phyloP scores from a whole-genome alignment of 2,888 invertebrate genomes.

The Glaucopsyche alexis region DNA sequence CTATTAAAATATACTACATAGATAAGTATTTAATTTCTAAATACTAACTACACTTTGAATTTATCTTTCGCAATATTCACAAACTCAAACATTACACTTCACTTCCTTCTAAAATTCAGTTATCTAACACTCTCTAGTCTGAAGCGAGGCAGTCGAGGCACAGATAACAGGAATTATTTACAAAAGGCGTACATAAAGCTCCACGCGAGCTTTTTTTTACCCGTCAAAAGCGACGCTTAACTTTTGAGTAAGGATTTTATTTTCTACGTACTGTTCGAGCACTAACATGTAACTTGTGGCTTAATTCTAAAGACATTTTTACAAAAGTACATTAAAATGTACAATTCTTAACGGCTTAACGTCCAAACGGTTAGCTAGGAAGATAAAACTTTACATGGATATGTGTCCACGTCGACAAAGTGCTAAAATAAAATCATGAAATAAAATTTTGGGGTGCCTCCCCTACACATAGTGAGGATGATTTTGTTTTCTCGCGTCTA shows the following conservation, averaged over 20 bases:
- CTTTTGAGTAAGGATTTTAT: slow-evolving; percentile 10
- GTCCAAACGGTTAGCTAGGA: no score
- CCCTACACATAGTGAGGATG: no score
- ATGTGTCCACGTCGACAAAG: no score
- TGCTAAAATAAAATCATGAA: no score
- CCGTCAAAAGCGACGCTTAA: neutral
- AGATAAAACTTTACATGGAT: no score
- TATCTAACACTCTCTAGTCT: neutral
- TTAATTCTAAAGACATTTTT: neutral
- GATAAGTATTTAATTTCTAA: no score
- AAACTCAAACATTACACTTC: neutral
- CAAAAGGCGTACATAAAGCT: slow-evolving; percentile 6
- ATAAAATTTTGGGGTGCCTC: no score
- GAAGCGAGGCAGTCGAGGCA: neutral
- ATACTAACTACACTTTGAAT: no score
- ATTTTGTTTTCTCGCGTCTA: no score
- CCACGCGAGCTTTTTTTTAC: neutral
- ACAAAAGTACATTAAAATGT: neutral
- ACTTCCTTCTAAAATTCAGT: neutral
- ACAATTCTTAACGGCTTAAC: no score
- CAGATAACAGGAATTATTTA: neutral
- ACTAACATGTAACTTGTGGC: neutral
- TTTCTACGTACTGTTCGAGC: neutral
- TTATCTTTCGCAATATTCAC: neutral
- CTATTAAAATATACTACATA: no score